Percentiles rank a stretch among this genome's conserved stretches.
These are phyloP conservation scores for Ageneiosus marmoratus DNA, from an alignment of 2,113 vertebrate species.

Conservation along the genomic window DNA sequence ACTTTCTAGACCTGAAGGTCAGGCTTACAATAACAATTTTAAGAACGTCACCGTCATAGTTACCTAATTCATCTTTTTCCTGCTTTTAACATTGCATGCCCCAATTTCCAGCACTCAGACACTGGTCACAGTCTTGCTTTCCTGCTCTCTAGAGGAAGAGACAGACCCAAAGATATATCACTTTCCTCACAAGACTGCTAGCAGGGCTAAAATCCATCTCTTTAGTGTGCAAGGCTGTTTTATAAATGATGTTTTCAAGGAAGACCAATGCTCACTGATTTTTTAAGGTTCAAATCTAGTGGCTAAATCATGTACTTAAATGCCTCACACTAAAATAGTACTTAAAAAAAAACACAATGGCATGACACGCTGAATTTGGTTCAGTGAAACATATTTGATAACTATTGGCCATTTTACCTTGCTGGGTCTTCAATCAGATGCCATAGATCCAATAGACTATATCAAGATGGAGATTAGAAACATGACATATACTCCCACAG, in stretches of 20 bases:
- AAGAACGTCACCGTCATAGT: conserved; percentile 16
- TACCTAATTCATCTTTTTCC: conserved; percentile 43
- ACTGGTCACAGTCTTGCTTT: conserved; percentile 50
- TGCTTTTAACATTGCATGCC: conserved; percentile 51
- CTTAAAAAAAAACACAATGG: not conserved
- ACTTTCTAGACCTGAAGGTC: not conserved
- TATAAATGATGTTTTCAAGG: conserved; percentile 41
- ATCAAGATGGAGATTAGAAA: not conserved
- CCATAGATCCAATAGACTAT: not conserved
- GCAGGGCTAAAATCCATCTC: conserved; percentile 48
- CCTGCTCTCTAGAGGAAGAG: conserved; percentile 27
- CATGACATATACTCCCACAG: not conserved
- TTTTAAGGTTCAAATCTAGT: conserved; percentile 10
- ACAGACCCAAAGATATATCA: conserved; percentile 44
- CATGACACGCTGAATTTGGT: not conserved
- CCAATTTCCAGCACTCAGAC: conserved; percentile 36
- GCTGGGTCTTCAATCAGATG: not conserved
- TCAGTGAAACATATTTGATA: conserved; percentile 23
- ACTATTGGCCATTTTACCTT: not conserved
- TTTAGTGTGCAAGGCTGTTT: conserved; percentile 39
- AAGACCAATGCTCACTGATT: conserved; percentile 26
- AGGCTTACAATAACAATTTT: conserved; percentile 32
- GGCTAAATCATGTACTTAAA: conserved; percentile 28
- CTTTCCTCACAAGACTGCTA: conserved; percentile 45
- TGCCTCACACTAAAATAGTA: conserved; percentile 25